Conservation (phyloP, 2,113 vertebrate genomes). For the Campylorhamphus procurvoides region DNA sequence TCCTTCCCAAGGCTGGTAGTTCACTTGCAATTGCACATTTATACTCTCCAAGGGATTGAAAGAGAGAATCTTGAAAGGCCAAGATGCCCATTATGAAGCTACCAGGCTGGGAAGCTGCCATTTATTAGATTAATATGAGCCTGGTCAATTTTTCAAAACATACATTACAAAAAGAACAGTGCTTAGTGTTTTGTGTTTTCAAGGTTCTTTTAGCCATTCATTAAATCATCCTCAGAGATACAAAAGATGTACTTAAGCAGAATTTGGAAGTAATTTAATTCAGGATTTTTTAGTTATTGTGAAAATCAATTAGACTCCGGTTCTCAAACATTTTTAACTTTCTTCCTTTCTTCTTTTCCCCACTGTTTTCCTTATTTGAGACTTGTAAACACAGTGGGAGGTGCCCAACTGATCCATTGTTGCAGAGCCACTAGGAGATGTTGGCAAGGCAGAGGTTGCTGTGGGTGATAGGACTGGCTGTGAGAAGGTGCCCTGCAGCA, state of each 20-base stretch:
- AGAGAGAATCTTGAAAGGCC: not conserved
- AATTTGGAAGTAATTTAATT: not conserved
- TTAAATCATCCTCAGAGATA: not conserved
- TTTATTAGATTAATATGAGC: not conserved
- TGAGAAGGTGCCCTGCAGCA: not conserved
- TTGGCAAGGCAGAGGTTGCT: not conserved
- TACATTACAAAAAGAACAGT: not conserved
- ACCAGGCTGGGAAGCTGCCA: slow-evolving; percentile 4
- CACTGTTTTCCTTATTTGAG: not conserved
- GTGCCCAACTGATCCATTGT: not conserved
- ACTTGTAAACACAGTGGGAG: not conserved
- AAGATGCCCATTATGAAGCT: not conserved
- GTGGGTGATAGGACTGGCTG: not conserved
- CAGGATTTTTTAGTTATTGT: not conserved
- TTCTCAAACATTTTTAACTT: not conserved
- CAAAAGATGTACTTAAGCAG: not conserved
- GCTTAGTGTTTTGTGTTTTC: not conserved
- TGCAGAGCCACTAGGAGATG: not conserved
- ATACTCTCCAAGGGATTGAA: not conserved
- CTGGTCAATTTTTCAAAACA: slow-evolving; percentile 1
- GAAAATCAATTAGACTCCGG: not conserved
- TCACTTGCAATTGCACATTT: not conserved
- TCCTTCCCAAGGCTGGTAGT: not conserved
- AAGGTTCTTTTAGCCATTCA: not conserved
- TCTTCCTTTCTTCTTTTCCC: not conserved